Evolutionary conservation across 1,140 invertebrate genomes (phyloP).

Genomic region (Charaxes varanes): DNA sequence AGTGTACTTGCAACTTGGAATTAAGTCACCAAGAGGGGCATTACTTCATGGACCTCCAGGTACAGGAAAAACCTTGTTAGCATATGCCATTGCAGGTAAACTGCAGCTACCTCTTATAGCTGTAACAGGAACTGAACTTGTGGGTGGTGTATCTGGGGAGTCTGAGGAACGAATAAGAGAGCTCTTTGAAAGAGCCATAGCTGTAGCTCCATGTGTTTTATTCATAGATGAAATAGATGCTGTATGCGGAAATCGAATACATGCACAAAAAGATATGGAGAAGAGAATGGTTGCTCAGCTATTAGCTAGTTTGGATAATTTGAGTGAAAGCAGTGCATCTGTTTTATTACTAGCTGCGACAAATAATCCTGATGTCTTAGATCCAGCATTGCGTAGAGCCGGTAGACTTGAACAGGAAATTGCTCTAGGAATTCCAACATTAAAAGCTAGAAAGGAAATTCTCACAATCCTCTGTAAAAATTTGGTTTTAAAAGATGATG

Average conservation of each 20-base stretch:
- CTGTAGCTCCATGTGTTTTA: constrained; percentile 86
- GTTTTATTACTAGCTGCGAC: constrained; percentile 96
- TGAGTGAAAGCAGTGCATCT: constrained; percentile 79
- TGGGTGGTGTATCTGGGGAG: constrained; percentile 96
- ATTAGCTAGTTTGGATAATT: constrained; percentile 89
- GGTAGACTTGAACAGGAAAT: constrained; percentile 96
- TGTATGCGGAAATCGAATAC: constrained; percentile 89
- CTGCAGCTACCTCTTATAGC: constrained; percentile 84
- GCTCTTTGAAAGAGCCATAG: constrained; percentile 89
- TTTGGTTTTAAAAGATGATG: constrained; percentile 79
- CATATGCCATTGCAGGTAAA: constrained; percentile 91
- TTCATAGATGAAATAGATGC: constrained; percentile 97
- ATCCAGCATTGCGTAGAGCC: constrained; percentile 92
- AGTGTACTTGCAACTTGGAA: constrained; percentile 85
- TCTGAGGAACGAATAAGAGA: constrained; percentile 94
- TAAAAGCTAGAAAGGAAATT: constrained; percentile 85
- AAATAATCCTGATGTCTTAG: constrained; percentile 93
- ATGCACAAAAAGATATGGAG: constrained; percentile 95
- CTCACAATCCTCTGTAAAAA: constrained; percentile 82
- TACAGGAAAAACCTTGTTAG: constrained; percentile 94
- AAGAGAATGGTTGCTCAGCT: constrained; percentile 95
- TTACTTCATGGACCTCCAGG: constrained; percentile 94
- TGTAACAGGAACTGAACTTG: constrained; percentile 91
- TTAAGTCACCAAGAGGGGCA: constrained; percentile 88
- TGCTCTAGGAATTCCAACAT: constrained; percentile 93